Evolutionary conservation across 2,113 vertebrate species (phyloP), one percentile per base, ranked within the genome.

Genomic region (Pelusios castaneus): DNA sequence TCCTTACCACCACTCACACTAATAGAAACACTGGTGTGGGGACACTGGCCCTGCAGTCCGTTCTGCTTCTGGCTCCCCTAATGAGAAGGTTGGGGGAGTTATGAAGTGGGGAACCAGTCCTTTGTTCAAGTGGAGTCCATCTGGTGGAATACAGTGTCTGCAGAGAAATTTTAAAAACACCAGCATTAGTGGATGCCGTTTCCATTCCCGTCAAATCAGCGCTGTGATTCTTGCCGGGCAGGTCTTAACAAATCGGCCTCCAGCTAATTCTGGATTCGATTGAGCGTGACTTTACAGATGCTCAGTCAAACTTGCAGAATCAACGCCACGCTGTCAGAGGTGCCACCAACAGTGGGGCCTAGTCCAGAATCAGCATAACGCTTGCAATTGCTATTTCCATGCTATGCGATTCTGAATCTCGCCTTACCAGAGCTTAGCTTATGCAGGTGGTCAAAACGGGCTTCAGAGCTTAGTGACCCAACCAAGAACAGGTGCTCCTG

Each of bases 21-120:
- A 38, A 38, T 70, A 38, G 34, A 70, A 70, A 70, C 60, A 4
- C n/a, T n/a, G 34, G 31, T 70, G 51, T 43, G 14, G 52, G 38
- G 17, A 3, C 87, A 43, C 52, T 4, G 13, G 29, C 8, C 52
- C 2, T 84, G 41, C 41, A 0, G 1, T 85, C 34, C 17, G 31
- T 87, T 10, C n/a, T 56, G 34, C 43, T 89, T 85, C 55, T 85
- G 70, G 38, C 63, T 70, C 41, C 41, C 90, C 45, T 10, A 16
- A 11, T 5, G 10, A 0, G 2, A 43, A 51, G 31, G 5, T 24
- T 80, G 63, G 22, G 2, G 27, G 16, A 55, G 11, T 43, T 10
- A 4, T 93, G 12, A 2, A 1, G 3, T 31, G 11, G 12, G 54
- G 12, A 56, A 34, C 2, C 4, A 80, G 0, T 80, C 86, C 16